A percentile compares a stretch with the other conserved stretches of the same genome.
phyloP scores from a whole-genome alignment of 2,113 vertebrate genomes.

The Helogale parvula region DNA sequence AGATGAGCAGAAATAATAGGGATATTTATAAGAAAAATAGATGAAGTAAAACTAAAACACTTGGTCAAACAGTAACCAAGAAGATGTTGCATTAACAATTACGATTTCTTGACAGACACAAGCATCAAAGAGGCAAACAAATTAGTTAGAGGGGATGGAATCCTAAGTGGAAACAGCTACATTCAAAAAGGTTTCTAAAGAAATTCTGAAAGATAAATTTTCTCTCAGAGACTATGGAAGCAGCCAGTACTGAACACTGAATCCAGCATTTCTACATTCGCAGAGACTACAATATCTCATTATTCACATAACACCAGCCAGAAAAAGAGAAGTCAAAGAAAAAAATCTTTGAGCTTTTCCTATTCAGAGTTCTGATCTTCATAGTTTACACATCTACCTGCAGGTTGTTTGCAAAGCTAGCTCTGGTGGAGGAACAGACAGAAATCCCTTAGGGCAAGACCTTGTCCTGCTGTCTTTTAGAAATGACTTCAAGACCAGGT shows the following conservation, averaged over 20 bases:
- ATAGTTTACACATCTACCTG: not conserved
- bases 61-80: not conserved
- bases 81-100: not conserved
- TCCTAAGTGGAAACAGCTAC: not conserved
- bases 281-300: not conserved
- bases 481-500: not conserved
- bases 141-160: not conserved
- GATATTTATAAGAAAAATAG: not conserved
- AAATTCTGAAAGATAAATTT: not conserved
- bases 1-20: conserved; percentile 31
- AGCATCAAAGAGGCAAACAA: not conserved
- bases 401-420: not conserved
- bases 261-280: not conserved
- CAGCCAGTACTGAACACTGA: not conserved
- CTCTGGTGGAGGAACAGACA: not conserved
- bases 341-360: not conserved
- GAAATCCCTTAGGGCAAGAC: not conserved
- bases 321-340: not conserved
- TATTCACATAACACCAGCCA: not conserved
- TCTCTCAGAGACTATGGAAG: not conserved
- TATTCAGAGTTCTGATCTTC: not conserved
- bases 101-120: not conserved
- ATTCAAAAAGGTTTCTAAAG: not conserved
- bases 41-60: not conserved
- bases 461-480: not conserved